These are phyloP conservation scores for Graphium colonna DNA, from an alignment of 2,888 invertebrate genomes.

Conservation along the genomic window DNA sequence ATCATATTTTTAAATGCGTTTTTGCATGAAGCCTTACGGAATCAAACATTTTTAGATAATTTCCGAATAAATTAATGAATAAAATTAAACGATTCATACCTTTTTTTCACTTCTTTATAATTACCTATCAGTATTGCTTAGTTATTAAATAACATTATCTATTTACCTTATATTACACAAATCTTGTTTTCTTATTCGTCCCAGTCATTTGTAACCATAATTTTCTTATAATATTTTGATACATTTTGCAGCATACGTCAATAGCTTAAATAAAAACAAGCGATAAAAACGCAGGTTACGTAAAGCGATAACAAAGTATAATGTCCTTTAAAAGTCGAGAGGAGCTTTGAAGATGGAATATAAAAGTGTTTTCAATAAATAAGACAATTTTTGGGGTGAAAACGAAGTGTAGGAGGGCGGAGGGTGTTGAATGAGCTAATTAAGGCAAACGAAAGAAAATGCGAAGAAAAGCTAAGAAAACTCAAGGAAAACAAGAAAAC, in stretches of 20 bases:
- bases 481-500: slow-evolving; percentile 77
- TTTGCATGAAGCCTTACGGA: too few species aligned
- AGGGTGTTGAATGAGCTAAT: slow-evolving; percentile 75
- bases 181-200: too few species aligned
- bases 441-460: slow-evolving; percentile 77
- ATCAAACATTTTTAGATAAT: too few species aligned
- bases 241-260: not conserved
- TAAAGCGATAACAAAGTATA: not conserved
- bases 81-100: too few species aligned
- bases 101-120: too few species aligned
- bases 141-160: too few species aligned
- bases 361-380: slow-evolving; percentile 77
- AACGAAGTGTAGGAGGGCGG: slow-evolving; percentile 34
- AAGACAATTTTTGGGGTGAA: slow-evolving; percentile 61
- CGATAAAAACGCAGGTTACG: not conserved
- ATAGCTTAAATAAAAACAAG: not conserved
- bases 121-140: too few species aligned
- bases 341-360: slow-evolving; percentile 60
- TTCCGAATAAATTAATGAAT: too few species aligned
- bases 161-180: too few species aligned
- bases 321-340: not conserved
- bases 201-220: too few species aligned
- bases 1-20: too few species aligned
- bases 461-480: slow-evolving; percentile 76
- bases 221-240: too few species aligned